These are phyloP conservation scores for Ellobius talpinus DNA, from an alignment of 2,113 vertebrate genomes.

Conservation along the genomic window DNA sequence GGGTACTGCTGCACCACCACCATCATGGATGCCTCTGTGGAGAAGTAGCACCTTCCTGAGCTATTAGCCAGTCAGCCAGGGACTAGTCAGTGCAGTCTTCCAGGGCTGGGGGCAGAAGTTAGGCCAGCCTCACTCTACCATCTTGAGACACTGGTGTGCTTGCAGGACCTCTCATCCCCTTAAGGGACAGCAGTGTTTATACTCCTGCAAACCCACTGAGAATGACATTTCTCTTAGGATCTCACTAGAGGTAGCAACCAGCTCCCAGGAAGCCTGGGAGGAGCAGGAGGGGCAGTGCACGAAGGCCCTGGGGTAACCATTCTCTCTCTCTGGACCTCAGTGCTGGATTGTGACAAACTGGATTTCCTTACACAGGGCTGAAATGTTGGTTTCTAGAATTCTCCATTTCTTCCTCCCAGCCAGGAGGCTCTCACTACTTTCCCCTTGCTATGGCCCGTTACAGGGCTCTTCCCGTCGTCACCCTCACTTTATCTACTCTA, in stretches of 20 bases:
- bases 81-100: background rate
- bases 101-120: background rate
- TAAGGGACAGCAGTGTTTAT: slow-evolving; percentile 32
- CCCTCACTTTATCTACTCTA: background rate
- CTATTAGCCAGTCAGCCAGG: background rate
- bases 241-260: slow-evolving; percentile 6
- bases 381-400: background rate
- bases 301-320: background rate
- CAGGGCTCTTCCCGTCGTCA: background rate
- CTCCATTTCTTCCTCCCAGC: background rate
- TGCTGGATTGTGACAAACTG: background rate
- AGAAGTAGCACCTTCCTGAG: background rate
- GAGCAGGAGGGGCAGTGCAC: background rate
- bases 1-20: accelerated
- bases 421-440: background rate
- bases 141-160: background rate
- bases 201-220: background rate
- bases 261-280: background rate
- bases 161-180: background rate
- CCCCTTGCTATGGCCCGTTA: background rate
- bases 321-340: background rate
- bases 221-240: slow-evolving; percentile 46
- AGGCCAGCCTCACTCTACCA: background rate
- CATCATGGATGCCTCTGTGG: background rate
- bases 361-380: background rate